These are phyloP conservation scores for Sarcophaga bullata DNA, from an alignment of 1,140 invertebrate genomes.

Conservation along the genomic window DNA sequence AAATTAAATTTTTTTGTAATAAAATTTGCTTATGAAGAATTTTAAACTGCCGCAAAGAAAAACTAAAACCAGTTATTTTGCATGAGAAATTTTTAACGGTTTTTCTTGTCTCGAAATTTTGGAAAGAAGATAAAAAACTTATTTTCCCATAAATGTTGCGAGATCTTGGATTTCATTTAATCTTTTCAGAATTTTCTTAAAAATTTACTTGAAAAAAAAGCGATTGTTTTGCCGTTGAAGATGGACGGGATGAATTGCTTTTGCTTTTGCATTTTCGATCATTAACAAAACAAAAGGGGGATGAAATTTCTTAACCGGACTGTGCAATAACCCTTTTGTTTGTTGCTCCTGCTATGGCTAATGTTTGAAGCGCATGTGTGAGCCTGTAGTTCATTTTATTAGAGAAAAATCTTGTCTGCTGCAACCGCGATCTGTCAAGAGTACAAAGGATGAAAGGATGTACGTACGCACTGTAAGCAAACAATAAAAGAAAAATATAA, in stretches of 20 bases:
- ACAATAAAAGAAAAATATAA: neutral
- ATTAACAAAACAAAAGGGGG: conserved; percentile 17
- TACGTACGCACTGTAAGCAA: neutral
- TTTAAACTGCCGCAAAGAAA: neutral
- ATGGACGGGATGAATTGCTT: neutral
- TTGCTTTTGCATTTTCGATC: neutral
- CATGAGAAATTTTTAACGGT: conserved; percentile 9
- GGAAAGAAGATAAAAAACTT: neutral
- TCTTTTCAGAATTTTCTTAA: neutral
- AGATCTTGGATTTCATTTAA: neutral
- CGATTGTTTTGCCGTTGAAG: neutral
- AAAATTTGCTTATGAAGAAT: too few relatives aligned
- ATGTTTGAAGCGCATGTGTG: too few relatives aligned
- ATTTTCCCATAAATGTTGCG: conserved; percentile 15
- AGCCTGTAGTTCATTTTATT: neutral
- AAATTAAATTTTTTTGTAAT: too few relatives aligned
- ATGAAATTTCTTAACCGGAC: conserved; percentile 32
- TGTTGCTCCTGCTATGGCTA: neutral
- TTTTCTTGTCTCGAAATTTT: neutral
- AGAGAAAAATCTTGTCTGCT: conserved; percentile 22
- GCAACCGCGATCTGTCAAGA: conserved; percentile 32
- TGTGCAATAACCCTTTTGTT: conserved; percentile 27
- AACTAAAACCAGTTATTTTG: neutral
- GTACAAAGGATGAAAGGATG: neutral
- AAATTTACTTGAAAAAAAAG: neutral